Evolutionary conservation across 1,140 invertebrate genomes (phyloP), one percentile per base, ranked within the genome.

Genomic region (Ladona fulva): DNA sequence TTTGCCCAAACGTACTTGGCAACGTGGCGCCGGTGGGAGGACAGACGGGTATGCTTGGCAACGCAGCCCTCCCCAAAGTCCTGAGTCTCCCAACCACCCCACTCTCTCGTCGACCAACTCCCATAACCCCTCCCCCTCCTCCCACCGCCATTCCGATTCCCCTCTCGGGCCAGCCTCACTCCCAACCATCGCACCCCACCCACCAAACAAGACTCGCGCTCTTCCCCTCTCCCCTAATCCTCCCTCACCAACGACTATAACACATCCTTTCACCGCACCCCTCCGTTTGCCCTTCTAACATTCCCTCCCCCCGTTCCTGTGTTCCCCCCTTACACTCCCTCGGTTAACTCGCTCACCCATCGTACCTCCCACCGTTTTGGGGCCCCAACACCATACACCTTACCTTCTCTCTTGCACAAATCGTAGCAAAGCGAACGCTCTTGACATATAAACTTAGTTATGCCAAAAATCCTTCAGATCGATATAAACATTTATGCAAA

Each of bases 31-130:
- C 52, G 52, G 52, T 66, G 52, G 52, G 52, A 66, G 52, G 52
- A 66, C 52, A 66, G 52, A 66, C 52, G 52, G 12, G 52, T 66
- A 66, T 12, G n/a, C 52, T 16, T 66, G 52, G 52, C 52, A 66
- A 66, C 52, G 52, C 52, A 66, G 52, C 52, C 52, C 52, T 66
- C 52, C 52, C 52, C 52, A 66, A 66, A 66, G 52, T 66, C 52
- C 44, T 52, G 19, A 52, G 10, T 52, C 44, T 19, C 44, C 52
- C 52, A 22, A 66, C 14, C 52, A 19, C 52, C 52, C 52, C 52
- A 16, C n/a, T 66, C 52, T 12, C 52, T 66, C 44, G 44, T 11
- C 44, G 19, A 52, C 44, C 44, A 19, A 52, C 19, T 52, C 44
- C 10, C 44, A 10, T 19, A 19, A 52, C 44, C 44, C 44, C 44